These are phyloP conservation scores for Pseudoips prasinana DNA, from an alignment of 2,888 invertebrate species.

Conservation along the genomic window DNA sequence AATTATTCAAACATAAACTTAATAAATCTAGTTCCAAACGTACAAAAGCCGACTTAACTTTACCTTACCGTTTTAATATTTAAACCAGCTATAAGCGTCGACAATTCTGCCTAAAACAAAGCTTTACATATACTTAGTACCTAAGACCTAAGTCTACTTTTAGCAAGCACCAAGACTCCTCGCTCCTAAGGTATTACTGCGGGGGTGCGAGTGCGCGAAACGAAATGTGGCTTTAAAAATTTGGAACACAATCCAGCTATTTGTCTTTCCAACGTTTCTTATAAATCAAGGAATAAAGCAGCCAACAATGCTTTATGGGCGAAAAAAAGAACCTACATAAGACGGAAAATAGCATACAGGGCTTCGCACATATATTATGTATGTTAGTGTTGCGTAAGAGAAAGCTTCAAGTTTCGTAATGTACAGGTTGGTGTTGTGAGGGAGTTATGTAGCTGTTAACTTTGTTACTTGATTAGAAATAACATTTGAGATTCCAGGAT, in stretches of 20 bases:
- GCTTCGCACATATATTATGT: conserved; percentile 74
- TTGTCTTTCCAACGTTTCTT: conserved; percentile 88
- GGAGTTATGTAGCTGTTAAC: conserved; percentile 19
- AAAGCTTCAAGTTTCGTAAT: conserved; percentile 46
- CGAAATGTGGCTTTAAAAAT: conserved; percentile 90
- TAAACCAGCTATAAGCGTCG: no score
- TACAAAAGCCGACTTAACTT: no score
- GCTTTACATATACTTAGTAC: no score
- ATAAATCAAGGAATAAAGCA: conserved; percentile 87
- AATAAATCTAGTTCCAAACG: no score
- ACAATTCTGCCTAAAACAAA: no score
- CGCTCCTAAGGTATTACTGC: conserved; percentile 55
- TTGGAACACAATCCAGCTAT: conserved; percentile 90
- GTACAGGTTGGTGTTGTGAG: no score
- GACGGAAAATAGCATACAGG: conserved; percentile 78
- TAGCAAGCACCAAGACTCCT: conserved; percentile 53
- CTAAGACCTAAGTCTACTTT: no score
- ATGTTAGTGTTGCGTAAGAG: conserved; percentile 72
- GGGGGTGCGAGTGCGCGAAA: conserved; percentile 80
- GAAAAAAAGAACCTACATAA: conserved; percentile 81
- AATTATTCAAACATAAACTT: no score
- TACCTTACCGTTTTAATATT: no score
- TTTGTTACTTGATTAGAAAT: conserved; percentile 18
- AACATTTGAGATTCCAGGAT: no score
- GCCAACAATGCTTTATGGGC: conserved; percentile 84